A percentile compares a stretch with the other conserved stretches of the same genome.
phyloP scores from a whole-genome alignment of 2,113 vertebrate species.

The Megalops atlanticus region DNA sequence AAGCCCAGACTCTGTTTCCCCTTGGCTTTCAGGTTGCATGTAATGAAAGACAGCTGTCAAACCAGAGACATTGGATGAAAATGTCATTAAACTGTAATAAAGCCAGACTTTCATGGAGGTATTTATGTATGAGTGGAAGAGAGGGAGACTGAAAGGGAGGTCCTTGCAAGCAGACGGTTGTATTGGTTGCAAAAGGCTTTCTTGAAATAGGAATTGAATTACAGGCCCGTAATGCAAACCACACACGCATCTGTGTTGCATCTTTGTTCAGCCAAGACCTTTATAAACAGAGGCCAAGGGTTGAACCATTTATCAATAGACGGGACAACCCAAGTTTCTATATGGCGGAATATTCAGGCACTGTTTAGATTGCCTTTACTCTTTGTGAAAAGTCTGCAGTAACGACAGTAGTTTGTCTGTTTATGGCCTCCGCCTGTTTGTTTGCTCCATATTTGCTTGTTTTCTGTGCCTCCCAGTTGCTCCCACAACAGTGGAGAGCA shows the following conservation, averaged over 20 bases:
- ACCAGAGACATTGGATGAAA: conserved; percentile 33
- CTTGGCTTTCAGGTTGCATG: conserved; percentile 13
- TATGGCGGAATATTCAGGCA: background rate
- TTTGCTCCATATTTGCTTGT: conserved; percentile 11
- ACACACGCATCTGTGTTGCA: conserved; percentile 46
- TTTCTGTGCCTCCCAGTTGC: conserved; percentile 16
- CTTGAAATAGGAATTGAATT: conserved; percentile 59
- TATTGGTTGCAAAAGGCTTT: conserved; percentile 48
- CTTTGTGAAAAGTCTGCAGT: background rate
- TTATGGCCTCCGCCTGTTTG: conserved; percentile 28
- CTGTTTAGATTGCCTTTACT: background rate
- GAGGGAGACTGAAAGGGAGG: background rate
- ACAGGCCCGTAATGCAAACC: conserved; percentile 59
- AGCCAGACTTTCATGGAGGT: conserved; percentile 19
- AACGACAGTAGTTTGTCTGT: conserved; percentile 1
- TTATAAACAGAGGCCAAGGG: conserved; percentile 35
- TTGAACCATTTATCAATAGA: conserved; percentile 30
- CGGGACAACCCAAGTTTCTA: conserved; percentile 8
- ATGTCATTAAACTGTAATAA: conserved; percentile 43
- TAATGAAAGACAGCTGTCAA: conserved; percentile 42
- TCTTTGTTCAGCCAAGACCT: conserved; percentile 43
- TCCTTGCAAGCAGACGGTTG: conserved; percentile 33
- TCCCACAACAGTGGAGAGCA: background rate
- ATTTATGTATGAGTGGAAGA: conserved; percentile 25
- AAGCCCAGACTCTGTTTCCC: background rate